Evolutionary conservation across 2,888 invertebrate genomes (phyloP), one percentile per base, ranked within the genome.

Genomic region (Noctua comes): DNA sequence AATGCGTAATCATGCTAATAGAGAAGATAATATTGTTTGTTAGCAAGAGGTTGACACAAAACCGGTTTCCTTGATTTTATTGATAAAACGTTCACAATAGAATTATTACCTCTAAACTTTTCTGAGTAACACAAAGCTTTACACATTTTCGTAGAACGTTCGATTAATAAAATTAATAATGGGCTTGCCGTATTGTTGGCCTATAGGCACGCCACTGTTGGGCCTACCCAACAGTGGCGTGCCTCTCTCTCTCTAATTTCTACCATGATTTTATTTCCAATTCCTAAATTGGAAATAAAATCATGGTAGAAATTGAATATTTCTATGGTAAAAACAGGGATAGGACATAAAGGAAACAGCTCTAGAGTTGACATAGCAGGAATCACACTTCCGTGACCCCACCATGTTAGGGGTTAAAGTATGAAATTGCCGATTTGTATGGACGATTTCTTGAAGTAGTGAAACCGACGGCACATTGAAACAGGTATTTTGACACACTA

Each of bases 1-100:
- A 84, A 84, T 84, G 27, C 73, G 48, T 78, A 70, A 82, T 82
- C 69, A 78, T 82, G 75, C 59, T 75, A 81, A 80, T 75, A 62
- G 64, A 46, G 62, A 65, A 6, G 66, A 68, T 62, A 73, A 76
- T 76, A 73, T 73, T 73, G 62, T 80, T 81, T 83, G 80, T 80
- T 82, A 18, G 76, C 46, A 27, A 77, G 62, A 68, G 48, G 54
- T 77, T 57, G 64, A 82, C 72, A 72, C 4, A 16, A 27, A 72
- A 81, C 46, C 70, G 77, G 82, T 82, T 71, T 54, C 21, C 24
- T 21, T 16, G 68, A 68, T 64, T 82, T 79, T 79, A 81, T 81
- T 81, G 62, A 64, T 76, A 68, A 59, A 69, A 43, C 51, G 36
- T 36, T 66, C 64, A 77, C 77, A 68, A 82, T 82, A 40, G 48